These are phyloP conservation scores for Petrolisthes cinctipes DNA, from an alignment of 2,888 invertebrate species.

Conservation along the genomic window DNA sequence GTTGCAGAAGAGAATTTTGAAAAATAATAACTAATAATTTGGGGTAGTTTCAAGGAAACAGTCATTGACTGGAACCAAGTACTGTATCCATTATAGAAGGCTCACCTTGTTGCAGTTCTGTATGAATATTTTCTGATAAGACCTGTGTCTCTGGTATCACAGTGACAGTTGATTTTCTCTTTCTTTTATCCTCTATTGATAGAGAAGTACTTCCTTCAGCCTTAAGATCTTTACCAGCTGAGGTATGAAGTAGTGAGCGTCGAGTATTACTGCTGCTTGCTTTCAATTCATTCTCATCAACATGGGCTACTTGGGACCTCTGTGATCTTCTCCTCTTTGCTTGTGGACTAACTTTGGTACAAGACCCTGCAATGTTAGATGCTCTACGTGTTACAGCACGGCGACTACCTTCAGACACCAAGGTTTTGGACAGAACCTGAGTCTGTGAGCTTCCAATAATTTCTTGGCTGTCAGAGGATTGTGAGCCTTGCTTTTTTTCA, in stretches of 20 bases:
- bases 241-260: no score
- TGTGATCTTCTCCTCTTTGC: neutral
- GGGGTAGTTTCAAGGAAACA: no score
- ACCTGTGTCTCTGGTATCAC: slow-evolving; percentile 12
- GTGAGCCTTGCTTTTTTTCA: neutral
- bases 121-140: neutral
- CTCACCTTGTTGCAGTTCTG: neutral
- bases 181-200: neutral
- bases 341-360: neutral
- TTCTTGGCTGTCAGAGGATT: slow-evolving; percentile 2
- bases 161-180: neutral
- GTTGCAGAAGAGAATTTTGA: no score
- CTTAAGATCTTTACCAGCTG: no score
- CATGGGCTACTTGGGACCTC: neutral
- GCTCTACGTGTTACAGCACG: neutral
- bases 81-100: neutral
- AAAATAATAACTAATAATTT: no score
- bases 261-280: no score
- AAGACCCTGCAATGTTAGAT: neutral
- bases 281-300: neutral
- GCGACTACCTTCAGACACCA: neutral
- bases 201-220: no score
- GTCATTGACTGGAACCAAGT: no score
- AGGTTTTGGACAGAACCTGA: neutral
- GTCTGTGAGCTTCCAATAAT: neutral